Percentiles rank a stretch among this genome's conserved stretches.
Evolutionary conservation across 2,797 vertebrate species (phyloP).

Genomic region (Cephalopachus bancanus): DNA sequence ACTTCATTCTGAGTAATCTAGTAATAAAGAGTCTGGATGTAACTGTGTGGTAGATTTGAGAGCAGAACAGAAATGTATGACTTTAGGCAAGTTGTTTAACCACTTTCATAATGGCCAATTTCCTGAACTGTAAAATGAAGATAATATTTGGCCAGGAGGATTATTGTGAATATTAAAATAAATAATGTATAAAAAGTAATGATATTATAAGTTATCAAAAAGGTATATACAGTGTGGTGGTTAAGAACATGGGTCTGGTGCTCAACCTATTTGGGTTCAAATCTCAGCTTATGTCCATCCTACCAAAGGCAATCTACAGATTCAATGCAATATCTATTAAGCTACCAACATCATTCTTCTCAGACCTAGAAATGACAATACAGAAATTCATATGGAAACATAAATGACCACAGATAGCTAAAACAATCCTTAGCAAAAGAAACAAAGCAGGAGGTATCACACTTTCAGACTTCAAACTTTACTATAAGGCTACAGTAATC

Average conservation of each 20-base stretch:
- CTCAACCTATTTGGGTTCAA: not conserved
- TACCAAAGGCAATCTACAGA: no score
- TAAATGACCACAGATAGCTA: no score
- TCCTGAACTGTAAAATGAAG: not conserved
- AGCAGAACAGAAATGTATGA: not conserved
- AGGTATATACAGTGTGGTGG: not conserved
- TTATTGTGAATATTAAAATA: conserved; percentile 34
- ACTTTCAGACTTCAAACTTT: no score
- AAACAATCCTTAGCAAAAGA: no score
- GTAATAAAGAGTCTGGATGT: accelerated
- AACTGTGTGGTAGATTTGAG: not conserved
- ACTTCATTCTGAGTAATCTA: not conserved
- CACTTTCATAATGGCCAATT: not conserved
- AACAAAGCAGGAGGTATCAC: no score
- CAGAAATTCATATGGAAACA: no score
- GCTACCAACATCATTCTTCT: no score
- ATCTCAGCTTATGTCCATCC: no score
- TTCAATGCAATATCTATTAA: no score
- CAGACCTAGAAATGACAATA: no score
- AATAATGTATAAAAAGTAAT: not conserved
- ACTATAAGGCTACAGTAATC: no score
- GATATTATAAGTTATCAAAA: not conserved
- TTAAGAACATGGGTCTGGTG: not conserved
- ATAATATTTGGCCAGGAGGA: not conserved
- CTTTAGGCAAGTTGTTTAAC: not conserved